Base-by-base conservation (phyloP, 2,113 vertebrate species). In the Bucco capensis region DNA sequence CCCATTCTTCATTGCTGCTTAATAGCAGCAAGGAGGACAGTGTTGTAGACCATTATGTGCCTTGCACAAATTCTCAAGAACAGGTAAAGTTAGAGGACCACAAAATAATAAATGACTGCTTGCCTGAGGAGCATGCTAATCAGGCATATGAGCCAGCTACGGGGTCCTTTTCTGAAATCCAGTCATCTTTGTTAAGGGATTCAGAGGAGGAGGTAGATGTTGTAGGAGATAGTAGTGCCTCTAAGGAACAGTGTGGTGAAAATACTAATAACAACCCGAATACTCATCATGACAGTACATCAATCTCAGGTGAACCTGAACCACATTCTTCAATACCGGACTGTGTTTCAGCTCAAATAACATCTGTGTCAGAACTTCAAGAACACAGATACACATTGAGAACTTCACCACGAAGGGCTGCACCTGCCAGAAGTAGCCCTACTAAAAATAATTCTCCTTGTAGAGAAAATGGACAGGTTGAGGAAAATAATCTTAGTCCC, bases 341-440 rank as follows among this genome's bases (percentile, higher is more conserved):
- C 97, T 97, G 96, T 96, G 89, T 94, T 92, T 97, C 98, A 67
- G 69, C 96, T 67, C 97, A 97, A 60, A 96, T 97, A 92, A 97
- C 98, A 83, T 98, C 98, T 94, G 88, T 98, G 82, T 97, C 97
- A 13, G 99, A 99, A 96, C 98, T 98, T 92, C 98, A 99, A 85
- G 99, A 99, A 97, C 99, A 99, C 97, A 98, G 99, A 94, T 99
- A 99, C 62, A 99, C 99, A 18, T 96, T 99, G 96, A 98, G 99
- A 98, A 99, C 99, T 97, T 99, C 98, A 78, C 99, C 99, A 53
- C 97, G 98, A 94, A 98, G 98, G 97, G 98, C 97, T 11, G 96
- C 97, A 77, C 97, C 97, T 77, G 93, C 96, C 91, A 98, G 97
- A 97, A 95, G 97, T 61, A 98, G 98, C 95, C 98, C 98, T 94